Percentiles rank a stretch among this genome's conserved stretches.
These are phyloP conservation scores for Istiophorus platypterus DNA, from an alignment of 2,113 vertebrate species.

Conservation along the genomic window DNA sequence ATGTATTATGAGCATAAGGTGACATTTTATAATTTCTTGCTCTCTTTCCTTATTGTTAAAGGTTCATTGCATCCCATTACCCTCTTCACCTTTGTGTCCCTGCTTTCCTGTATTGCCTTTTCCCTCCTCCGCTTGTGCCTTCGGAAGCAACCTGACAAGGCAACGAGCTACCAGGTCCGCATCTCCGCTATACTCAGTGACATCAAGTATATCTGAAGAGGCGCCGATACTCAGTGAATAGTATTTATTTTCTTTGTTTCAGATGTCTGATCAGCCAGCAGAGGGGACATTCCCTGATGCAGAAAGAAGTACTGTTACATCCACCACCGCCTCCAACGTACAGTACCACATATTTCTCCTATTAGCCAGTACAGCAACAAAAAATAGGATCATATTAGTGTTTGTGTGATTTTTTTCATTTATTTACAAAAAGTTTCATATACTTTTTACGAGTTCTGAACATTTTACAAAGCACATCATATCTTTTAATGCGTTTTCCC, in stretches of 20 bases:
- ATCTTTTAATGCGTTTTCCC: no score
- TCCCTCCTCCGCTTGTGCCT: slow-evolving; percentile 89
- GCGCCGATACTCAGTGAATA: neutral
- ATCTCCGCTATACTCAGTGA: neutral
- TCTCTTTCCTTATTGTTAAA: slow-evolving; percentile 63
- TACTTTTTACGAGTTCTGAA: no score
- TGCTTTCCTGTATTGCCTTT: slow-evolving; percentile 86
- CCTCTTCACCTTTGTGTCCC: slow-evolving; percentile 89
- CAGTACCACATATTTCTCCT: slow-evolving; percentile 22
- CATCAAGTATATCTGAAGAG: neutral
- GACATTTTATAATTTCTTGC: neutral
- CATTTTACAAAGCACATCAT: no score
- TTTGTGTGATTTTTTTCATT: neutral
- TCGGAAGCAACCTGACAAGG: slow-evolving; percentile 87
- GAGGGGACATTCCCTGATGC: slow-evolving; percentile 87
- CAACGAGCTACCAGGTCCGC: slow-evolving; percentile 89
- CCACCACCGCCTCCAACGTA: slow-evolving; percentile 93
- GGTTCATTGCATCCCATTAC: slow-evolving; percentile 90
- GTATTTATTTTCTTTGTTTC: slow-evolving; percentile 42
- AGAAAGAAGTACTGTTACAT: slow-evolving; percentile 90
- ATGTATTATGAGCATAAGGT: neutral
- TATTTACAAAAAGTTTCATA: no score
- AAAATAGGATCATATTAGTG: neutral
- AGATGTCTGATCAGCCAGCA: slow-evolving; percentile 91
- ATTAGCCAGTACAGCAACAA: neutral